phyloP scores from a whole-genome alignment of 2,797 vertebrate genomes.

The Falco concolor region DNA sequence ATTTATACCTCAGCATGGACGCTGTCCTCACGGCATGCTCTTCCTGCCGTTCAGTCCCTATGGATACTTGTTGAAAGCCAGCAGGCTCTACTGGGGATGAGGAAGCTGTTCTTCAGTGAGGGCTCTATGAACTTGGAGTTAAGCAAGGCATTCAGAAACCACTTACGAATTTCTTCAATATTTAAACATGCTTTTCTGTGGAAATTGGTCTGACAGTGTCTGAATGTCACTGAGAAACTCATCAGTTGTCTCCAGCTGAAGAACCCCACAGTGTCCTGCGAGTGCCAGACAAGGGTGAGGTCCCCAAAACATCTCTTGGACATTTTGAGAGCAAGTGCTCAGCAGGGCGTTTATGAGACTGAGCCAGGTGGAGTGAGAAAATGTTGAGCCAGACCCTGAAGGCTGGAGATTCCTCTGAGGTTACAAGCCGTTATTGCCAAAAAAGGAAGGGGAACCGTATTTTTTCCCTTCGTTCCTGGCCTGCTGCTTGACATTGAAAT shows the following conservation, averaged over 20 bases:
- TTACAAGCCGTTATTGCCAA: conserved; percentile 22
- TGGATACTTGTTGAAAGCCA: background rate
- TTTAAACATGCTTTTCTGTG: background rate
- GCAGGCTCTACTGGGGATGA: background rate
- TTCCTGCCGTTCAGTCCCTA: background rate
- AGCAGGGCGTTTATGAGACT: background rate
- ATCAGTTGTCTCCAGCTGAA: background rate
- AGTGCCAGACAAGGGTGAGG: background rate
- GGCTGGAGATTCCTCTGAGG: conserved; percentile 15
- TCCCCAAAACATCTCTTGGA: background rate
- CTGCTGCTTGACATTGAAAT: conserved; percentile 59
- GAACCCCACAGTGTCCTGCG: background rate
- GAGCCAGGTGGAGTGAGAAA: conserved; percentile 30
- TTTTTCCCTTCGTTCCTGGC: conserved; percentile 36
- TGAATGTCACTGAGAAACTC: background rate
- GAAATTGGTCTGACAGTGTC: background rate
- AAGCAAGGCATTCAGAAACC: background rate
- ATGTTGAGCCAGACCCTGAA: background rate
- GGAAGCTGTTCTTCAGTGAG: background rate
- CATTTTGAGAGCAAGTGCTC: background rate
- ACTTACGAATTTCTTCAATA: background rate
- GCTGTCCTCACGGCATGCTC: background rate
- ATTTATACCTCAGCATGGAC: background rate
- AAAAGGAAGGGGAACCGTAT: conserved; percentile 20
- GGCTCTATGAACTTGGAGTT: background rate